These are phyloP conservation scores for Azorinus chamasolen DNA, from an alignment of 2,888 invertebrate species.

Conservation along the genomic window DNA sequence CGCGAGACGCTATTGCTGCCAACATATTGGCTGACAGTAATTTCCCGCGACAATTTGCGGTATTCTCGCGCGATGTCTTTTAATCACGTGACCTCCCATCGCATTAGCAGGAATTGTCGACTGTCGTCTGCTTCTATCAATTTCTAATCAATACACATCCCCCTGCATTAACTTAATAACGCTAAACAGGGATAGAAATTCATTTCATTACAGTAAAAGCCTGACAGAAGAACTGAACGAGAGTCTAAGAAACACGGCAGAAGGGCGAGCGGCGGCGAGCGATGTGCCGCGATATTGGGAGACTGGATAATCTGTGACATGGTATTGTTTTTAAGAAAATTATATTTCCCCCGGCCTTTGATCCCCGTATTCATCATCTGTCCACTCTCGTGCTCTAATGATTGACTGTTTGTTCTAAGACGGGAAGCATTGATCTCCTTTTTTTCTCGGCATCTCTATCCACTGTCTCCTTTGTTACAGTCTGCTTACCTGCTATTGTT, in stretches of 20 bases:
- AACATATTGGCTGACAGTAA: constrained; percentile 36
- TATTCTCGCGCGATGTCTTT: constrained; percentile 15
- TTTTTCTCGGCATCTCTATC: no score
- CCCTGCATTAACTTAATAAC: constrained; percentile 69
- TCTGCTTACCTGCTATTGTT: no score
- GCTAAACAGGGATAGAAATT: constrained; percentile 61
- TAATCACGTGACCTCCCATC: constrained; percentile 57
- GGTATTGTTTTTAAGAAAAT: constrained; percentile 70
- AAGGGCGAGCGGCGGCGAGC: background rate
- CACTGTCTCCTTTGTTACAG: no score
- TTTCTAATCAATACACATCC: constrained; percentile 64
- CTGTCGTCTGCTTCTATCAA: constrained; percentile 63
- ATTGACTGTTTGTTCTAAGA: no score
- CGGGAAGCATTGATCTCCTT: no score
- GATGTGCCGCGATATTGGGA: constrained; percentile 25
- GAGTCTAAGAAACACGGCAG: constrained; percentile 28
- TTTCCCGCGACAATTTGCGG: constrained; percentile 38
- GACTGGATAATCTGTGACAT: constrained; percentile 63
- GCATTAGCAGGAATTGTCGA: constrained; percentile 63
- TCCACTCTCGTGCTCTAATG: constrained; percentile 8
- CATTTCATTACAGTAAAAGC: constrained; percentile 68
- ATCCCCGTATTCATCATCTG: constrained; percentile 45
- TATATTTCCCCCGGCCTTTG: constrained; percentile 60
- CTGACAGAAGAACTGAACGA: constrained; percentile 12
- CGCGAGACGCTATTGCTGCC: constrained; percentile 21